Conservation (phyloP, 1,140 invertebrate genomes). For the Gryllus bimaculatus region DNA sequence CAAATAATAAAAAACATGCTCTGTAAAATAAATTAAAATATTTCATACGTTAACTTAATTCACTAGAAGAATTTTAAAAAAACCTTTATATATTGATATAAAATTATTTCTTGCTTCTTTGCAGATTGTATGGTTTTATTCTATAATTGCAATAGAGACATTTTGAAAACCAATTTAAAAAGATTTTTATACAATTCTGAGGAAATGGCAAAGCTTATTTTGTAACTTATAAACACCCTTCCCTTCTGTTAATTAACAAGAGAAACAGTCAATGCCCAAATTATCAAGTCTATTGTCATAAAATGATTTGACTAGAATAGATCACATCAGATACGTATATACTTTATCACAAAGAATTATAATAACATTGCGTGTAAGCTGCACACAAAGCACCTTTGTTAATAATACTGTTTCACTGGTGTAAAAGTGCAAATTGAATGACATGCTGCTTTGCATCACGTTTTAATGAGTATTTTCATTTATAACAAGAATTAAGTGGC, state of each 20-base stretch:
- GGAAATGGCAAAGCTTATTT: background rate
- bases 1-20: too few species aligned
- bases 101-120: too few species aligned
- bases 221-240: background rate
- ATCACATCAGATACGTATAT: constrained; percentile 1
- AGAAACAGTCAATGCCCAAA: background rate
- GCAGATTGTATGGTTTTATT: too few species aligned
- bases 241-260: background rate
- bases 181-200: background rate
- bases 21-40: too few species aligned
- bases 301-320: background rate
- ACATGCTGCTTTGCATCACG: too few species aligned
- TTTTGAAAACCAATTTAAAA: background rate
- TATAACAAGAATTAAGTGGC: too few species aligned
- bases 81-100: too few species aligned
- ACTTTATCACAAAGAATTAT: background rate
- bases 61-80: too few species aligned
- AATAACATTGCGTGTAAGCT: background rate
- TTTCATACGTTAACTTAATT: too few species aligned
- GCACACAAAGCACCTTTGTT: background rate
- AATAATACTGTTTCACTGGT: background rate
- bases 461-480: too few species aligned
- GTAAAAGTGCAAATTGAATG: background rate
- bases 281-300: background rate
- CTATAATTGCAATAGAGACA: too few species aligned